Percentiles rank a stretch among this genome's conserved stretches.
Evolutionary conservation across 2,888 invertebrate species (phyloP).

Genomic region (Watsonalla binaria): DNA sequence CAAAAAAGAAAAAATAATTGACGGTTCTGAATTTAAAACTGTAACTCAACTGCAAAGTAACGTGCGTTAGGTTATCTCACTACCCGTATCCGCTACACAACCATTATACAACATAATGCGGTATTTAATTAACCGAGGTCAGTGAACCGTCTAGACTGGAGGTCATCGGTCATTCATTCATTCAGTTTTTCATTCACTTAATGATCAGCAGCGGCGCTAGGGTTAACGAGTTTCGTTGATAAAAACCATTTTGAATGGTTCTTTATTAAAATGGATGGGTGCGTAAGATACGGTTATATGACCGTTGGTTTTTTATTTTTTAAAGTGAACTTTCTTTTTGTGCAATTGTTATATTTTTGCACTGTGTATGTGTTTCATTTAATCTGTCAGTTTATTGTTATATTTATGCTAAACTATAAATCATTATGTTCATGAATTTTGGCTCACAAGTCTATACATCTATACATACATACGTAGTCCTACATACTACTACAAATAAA

Average conservation of each 20-base stretch:
- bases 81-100: slow-evolving; percentile 24
- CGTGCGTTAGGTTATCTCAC: slow-evolving; percentile 13
- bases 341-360: too few species aligned
- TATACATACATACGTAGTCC: too few species aligned
- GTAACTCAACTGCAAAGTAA: neutral
- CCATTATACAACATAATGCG: slow-evolving; percentile 26
- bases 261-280: neutral
- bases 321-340: too few species aligned
- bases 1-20: too few species aligned
- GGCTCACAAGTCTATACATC: too few species aligned
- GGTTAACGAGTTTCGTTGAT: neutral
- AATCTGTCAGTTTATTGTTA: too few species aligned
- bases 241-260: neutral
- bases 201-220: neutral
- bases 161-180: slow-evolving; percentile 40
- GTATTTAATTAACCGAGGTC: slow-evolving; percentile 35
- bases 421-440: too few species aligned
- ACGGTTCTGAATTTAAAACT: neutral
- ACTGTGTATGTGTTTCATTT: too few species aligned
- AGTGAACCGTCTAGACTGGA: slow-evolving; percentile 25
- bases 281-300: slow-evolving; percentile 1
- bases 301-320: neutral
- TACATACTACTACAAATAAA: too few species aligned
- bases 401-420: too few species aligned
- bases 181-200: slow-evolving; percentile 4